Evolutionary conservation across 2,113 vertebrate genomes (phyloP).

Genomic region (Haliaeetus leucogaster): DNA sequence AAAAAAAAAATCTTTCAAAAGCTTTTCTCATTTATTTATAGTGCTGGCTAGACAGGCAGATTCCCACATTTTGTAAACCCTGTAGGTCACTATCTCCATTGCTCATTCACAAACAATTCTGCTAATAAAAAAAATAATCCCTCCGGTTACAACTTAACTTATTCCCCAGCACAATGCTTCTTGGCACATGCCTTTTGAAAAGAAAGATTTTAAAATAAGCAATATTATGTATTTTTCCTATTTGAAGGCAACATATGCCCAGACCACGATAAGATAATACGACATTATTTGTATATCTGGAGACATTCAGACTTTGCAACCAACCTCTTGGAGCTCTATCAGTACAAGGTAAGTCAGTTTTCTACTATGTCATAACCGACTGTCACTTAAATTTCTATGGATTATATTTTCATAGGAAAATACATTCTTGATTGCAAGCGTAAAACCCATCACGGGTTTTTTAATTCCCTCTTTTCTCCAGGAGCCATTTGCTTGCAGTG

Average conservation of each 20-base stretch:
- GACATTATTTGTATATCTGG: background rate
- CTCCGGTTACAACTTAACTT: background rate
- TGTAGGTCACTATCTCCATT: conserved; percentile 18
- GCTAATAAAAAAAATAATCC: background rate
- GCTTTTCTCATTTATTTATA: conserved; percentile 34
- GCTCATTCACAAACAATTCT: conserved; percentile 47
- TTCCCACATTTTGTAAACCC: conserved; percentile 18
- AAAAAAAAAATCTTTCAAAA: background rate
- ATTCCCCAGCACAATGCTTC: background rate
- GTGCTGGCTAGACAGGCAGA: conserved; percentile 32
- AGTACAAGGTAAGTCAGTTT: background rate
- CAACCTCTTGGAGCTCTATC: background rate
- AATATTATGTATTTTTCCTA: background rate
- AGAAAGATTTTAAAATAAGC: background rate
- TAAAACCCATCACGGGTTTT: background rate
- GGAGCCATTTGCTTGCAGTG: background rate
- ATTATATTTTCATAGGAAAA: background rate
- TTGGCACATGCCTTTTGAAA: background rate
- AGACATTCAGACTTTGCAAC: background rate
- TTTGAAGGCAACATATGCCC: background rate
- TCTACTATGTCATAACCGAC: background rate
- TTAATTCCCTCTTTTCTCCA: background rate
- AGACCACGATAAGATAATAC: background rate
- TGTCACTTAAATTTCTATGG: background rate
- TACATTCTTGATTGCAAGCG: fast-evolving